These are phyloP conservation scores for Idaea aversata DNA, from an alignment of 2,888 invertebrate genomes.

Conservation along the genomic window DNA sequence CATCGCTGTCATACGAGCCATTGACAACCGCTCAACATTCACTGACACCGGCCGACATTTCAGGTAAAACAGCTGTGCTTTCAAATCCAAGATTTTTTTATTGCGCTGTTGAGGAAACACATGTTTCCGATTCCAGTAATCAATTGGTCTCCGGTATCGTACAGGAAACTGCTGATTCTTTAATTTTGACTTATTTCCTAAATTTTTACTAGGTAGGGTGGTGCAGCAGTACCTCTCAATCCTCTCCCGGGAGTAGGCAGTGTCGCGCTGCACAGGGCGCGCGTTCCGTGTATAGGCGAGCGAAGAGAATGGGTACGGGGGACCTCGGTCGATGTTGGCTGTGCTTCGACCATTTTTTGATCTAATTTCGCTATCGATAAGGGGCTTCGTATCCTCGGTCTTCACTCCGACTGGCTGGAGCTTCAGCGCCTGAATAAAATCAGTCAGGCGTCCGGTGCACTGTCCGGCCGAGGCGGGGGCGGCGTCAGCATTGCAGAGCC, in stretches of 20 bases:
- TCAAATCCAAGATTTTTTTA: conserved; percentile 64
- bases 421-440: conserved; percentile 66
- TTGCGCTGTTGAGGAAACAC: conserved; percentile 66
- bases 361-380: conserved; percentile 39
- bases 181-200: conserved; percentile 62
- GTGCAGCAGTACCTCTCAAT: conserved; percentile 71
- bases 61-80: conserved; percentile 72
- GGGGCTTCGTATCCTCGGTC: conserved; percentile 24
- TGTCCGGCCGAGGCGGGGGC: conserved; percentile 34
- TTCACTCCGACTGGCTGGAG: conserved; percentile 46
- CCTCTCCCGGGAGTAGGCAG: conserved; percentile 60
- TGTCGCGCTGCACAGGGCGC: conserved; percentile 56
- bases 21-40: conserved; percentile 62
- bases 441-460: conserved; percentile 53
- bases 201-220: conserved; percentile 51
- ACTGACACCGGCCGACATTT: conserved; percentile 76
- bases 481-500: conserved; percentile 65
- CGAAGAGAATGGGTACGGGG: conserved; percentile 75
- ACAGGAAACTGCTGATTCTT: conserved; percentile 66
- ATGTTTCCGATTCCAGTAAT: conserved; percentile 69
- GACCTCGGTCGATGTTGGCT: conserved; percentile 62
- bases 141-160: conserved; percentile 67
- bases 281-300: conserved; percentile 65
- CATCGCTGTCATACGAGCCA: conserved; percentile 64
- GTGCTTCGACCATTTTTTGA: conserved; percentile 57